A percentile compares a stretch with the other conserved stretches of the same genome.
Evolutionary conservation across 2,888 invertebrate species (phyloP).

Genomic region (Cephonodes hylas): DNA sequence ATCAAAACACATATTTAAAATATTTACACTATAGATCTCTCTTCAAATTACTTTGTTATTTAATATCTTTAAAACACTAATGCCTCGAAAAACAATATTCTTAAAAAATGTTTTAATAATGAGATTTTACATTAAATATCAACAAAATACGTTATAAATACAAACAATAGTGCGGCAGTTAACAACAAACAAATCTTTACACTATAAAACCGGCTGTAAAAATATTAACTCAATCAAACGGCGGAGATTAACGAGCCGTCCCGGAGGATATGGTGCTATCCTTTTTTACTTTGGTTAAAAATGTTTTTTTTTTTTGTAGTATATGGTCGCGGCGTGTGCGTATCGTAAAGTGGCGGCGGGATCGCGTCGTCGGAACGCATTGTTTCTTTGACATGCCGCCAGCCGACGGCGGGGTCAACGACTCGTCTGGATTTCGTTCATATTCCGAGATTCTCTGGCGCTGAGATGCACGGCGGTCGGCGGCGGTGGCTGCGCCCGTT

Average conservation of each 20-base stretch:
- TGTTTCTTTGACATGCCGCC: slow-evolving; percentile 76
- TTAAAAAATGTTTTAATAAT: no score
- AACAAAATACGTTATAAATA: not conserved
- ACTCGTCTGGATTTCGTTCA: slow-evolving; percentile 77
- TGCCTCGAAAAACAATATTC: no score
- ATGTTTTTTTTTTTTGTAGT: not conserved
- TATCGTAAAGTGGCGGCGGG: slow-evolving; percentile 36
- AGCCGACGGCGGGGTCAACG: slow-evolving; percentile 62
- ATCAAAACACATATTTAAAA: no score
- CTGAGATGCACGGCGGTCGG: slow-evolving; percentile 24
- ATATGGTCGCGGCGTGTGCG: slow-evolving; percentile 15
- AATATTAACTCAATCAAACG: slow-evolving; percentile 34
- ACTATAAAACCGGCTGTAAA: slow-evolving; percentile 38
- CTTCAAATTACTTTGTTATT: no score
- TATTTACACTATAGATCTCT: no score
- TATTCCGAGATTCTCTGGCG: slow-evolving; percentile 55
- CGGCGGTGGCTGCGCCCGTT: slow-evolving; percentile 33
- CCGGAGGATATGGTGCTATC: slow-evolving; percentile 8
- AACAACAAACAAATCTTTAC: slow-evolving; percentile 27
- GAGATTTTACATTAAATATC: not conserved
- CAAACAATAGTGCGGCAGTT: slow-evolving; percentile 13
- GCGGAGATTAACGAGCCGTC: slow-evolving; percentile 24
- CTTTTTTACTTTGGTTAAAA: not conserved
- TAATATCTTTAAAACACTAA: no score
- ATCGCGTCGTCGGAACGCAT: slow-evolving; percentile 51